Evolutionary conservation across 2,888 invertebrate genomes (phyloP).

Genomic region (Ectemnius continuus): DNA sequence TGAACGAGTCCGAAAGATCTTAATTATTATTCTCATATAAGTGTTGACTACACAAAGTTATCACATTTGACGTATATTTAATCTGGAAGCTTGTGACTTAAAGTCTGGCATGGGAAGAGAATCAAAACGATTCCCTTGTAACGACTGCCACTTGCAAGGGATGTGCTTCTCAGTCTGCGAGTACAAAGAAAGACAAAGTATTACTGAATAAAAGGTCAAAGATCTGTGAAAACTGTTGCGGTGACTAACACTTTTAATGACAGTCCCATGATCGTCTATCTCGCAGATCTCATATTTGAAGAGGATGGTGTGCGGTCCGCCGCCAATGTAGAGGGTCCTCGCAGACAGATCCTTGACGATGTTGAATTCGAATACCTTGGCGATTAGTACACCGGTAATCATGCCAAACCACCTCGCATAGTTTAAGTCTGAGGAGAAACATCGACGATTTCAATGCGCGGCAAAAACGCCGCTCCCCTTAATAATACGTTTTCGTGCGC

Average conservation of each 20-base stretch:
- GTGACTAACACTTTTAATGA: slow-evolving; percentile 48
- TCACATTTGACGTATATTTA: too few relatives aligned
- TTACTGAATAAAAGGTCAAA: too few relatives aligned
- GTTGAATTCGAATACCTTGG: slow-evolving; percentile 57
- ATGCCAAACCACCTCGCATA: slow-evolving; percentile 67
- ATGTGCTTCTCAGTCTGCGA: slow-evolving; percentile 29
- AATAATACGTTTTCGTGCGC: not conserved
- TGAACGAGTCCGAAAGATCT: too few relatives aligned
- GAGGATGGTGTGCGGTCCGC: slow-evolving; percentile 58
- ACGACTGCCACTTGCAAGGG: slow-evolving; percentile 33
- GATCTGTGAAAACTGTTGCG: not conserved
- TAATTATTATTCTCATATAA: too few relatives aligned
- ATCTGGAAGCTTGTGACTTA: not conserved
- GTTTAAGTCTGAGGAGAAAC: slow-evolving; percentile 53
- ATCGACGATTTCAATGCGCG: slow-evolving; percentile 14
- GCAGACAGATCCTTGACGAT: slow-evolving; percentile 41
- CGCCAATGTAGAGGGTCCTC: slow-evolving; percentile 57
- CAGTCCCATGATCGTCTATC: slow-evolving; percentile 54
- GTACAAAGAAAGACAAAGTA: too few relatives aligned
- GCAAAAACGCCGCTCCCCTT: not conserved
- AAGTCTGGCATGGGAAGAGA: slow-evolving; percentile 19
- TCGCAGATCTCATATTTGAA: slow-evolving; percentile 68
- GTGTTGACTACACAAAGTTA: too few relatives aligned
- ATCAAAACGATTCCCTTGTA: slow-evolving; percentile 17
- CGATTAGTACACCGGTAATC: slow-evolving; percentile 61